Conservation (phyloP, 2,797 vertebrate genomes). For the Poeciliopsis infans region DNA sequence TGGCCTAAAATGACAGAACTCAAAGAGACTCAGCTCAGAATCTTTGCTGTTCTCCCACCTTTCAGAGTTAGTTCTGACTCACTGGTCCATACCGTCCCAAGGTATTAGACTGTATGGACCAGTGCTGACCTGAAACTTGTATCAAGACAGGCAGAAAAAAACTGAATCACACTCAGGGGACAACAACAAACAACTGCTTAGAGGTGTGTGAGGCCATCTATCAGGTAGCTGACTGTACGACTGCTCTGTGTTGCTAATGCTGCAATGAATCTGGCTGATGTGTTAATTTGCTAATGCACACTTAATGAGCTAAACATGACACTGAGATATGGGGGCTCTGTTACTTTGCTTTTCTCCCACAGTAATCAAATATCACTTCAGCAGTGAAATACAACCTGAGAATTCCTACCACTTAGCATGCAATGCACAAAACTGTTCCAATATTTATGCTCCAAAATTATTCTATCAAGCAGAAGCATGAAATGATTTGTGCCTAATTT, state of each 20-base stretch:
- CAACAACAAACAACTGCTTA: constrained; percentile 14
- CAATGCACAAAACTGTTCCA: not conserved
- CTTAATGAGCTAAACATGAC: constrained; percentile 9
- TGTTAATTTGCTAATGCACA: constrained; percentile 3
- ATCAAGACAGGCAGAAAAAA: constrained; percentile 3
- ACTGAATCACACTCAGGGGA: constrained; percentile 5
- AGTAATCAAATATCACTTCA: not conserved
- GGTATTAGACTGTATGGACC: constrained; percentile 16
- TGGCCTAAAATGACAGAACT: constrained; percentile 10
- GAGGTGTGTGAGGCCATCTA: not conserved
- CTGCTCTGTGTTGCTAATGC: not conserved
- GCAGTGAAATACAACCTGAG: not conserved
- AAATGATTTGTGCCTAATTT: not conserved
- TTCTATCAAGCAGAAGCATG: constrained; percentile 1
- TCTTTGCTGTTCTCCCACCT: constrained; percentile 38
- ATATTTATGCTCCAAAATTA: constrained; percentile 1
- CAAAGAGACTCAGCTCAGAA: constrained; percentile 33
- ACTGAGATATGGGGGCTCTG: not conserved
- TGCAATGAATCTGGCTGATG: constrained; percentile 6
- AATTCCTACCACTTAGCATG: not conserved
- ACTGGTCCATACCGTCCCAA: constrained; percentile 40
- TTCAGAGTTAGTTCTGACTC: constrained; percentile 51
- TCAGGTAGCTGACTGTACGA: not conserved
- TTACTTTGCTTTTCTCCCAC: not conserved
- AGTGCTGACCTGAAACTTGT: constrained; percentile 21